Conservation (phyloP, 2,888 invertebrate species). For the Eupsilia transversa region DNA sequence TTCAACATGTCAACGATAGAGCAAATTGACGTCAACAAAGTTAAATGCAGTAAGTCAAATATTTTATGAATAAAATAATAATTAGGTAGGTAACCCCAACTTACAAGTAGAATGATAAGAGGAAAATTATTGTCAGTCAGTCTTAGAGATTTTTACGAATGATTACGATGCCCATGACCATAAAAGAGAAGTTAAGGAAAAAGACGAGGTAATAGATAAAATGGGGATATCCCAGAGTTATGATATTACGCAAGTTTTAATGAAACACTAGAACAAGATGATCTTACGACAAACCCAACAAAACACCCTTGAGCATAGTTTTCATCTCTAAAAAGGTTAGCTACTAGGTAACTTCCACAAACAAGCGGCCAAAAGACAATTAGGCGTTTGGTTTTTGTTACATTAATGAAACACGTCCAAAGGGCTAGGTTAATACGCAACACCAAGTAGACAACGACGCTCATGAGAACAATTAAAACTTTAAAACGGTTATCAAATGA, state of each 20-base stretch:
- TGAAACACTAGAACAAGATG: background rate
- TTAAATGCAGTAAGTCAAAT: background rate
- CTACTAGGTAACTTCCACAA: background rate
- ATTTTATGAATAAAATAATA: background rate
- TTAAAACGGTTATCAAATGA: slow-evolving; percentile 33
- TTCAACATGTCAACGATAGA: background rate
- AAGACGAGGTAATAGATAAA: background rate
- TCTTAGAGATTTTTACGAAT: background rate
- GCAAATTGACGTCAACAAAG: background rate
- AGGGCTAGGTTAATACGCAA: slow-evolving; percentile 40
- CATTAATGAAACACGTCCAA: slow-evolving; percentile 18
- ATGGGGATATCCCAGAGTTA: background rate
- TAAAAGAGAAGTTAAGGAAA: background rate
- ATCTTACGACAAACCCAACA: background rate
- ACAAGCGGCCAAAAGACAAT: background rate
- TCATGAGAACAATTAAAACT: slow-evolving; percentile 50
- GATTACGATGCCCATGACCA: background rate
- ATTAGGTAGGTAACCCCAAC: background rate
- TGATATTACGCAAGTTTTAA: background rate
- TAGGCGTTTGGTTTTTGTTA: background rate
- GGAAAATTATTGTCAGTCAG: background rate
- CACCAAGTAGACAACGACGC: slow-evolving; percentile 18
- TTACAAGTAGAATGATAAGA: background rate
- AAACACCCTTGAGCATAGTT: background rate
- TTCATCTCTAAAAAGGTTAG: background rate